Evolutionary conservation across 2,888 invertebrate genomes (phyloP).

Genomic region (Tethea ocularis): DNA sequence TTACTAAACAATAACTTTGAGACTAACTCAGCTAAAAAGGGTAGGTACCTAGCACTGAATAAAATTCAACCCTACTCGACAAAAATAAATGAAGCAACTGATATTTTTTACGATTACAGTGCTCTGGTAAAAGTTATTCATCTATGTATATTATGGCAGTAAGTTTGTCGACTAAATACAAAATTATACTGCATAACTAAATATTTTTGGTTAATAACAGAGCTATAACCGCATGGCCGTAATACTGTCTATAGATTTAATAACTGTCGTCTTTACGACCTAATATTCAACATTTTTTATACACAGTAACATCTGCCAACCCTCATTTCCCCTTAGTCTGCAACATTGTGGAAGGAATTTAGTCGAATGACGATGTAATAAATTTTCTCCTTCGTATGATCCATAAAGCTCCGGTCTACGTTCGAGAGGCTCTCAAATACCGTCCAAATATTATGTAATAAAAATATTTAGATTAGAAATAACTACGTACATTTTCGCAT

Average conservation of each 20-base stretch:
- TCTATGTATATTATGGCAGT: too few species aligned
- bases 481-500: conserved; percentile 1
- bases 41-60: too few species aligned
- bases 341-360: conserved; percentile 64
- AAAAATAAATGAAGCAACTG: neutral
- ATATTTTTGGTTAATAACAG: neutral
- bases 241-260: conserved; percentile 44
- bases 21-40: too few species aligned
- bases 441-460: conserved; percentile 37
- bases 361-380: conserved; percentile 69
- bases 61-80: neutral
- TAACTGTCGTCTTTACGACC: conserved; percentile 59
- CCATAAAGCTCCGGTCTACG: conserved; percentile 56
- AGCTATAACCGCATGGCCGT: neutral
- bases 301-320: conserved; percentile 59
- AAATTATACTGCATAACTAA: neutral
- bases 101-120: too few species aligned
- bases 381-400: conserved; percentile 64
- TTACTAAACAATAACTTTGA: too few species aligned
- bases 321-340: conserved; percentile 61
- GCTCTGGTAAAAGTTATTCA: too few species aligned
- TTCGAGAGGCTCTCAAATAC: conserved; percentile 27
- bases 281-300: conserved; percentile 54
- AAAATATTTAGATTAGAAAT: conserved; percentile 13
- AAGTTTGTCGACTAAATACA: too few species aligned